Conservation (phyloP, 2,113 vertebrate genomes). For the Planiliza haematocheilus region DNA sequence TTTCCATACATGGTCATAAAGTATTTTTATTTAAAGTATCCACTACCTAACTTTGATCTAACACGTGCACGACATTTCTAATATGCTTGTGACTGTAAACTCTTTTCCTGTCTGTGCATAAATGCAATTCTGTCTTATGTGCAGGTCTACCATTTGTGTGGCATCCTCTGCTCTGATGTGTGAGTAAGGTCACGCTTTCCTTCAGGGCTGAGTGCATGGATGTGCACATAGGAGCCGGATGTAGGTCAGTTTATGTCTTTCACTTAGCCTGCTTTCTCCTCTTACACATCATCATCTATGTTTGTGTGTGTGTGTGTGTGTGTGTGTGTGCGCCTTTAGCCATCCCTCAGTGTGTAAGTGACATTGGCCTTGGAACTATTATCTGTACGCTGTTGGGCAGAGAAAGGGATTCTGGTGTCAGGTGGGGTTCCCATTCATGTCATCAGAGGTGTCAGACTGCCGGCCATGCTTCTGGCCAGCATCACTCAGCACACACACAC, state of each 20-base stretch:
- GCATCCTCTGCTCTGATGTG: slow-evolving; percentile 1
- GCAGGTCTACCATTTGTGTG: background rate
- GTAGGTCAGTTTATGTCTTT: slow-evolving; percentile 23
- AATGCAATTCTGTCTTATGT: too few relatives aligned
- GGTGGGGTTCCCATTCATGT: slow-evolving; percentile 67
- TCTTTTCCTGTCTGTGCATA: too few relatives aligned
- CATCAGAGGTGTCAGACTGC: slow-evolving; percentile 68
- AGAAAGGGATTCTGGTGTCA: slow-evolving; percentile 60
- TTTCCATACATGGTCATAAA: background rate
- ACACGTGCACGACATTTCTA: too few relatives aligned
- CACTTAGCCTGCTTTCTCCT: background rate
- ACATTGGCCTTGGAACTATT: slow-evolving; percentile 62
- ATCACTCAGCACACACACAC: slow-evolving; percentile 47
- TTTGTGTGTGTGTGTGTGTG: background rate
- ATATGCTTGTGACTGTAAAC: too few relatives aligned
- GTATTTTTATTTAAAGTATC: background rate
- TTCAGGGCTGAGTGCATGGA: slow-evolving; percentile 32
- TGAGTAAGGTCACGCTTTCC: slow-evolving; percentile 36
- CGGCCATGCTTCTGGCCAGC: slow-evolving; percentile 59
- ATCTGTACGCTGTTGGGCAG: slow-evolving; percentile 53
- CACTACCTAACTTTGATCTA: background rate
- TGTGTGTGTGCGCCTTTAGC: slow-evolving; percentile 18
- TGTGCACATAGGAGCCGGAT: slow-evolving; percentile 5
- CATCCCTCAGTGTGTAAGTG: slow-evolving; percentile 49
- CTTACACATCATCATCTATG: background rate